Conservation (phyloP, 2,113 vertebrate genomes). For the Excalfactoria chinensis region DNA sequence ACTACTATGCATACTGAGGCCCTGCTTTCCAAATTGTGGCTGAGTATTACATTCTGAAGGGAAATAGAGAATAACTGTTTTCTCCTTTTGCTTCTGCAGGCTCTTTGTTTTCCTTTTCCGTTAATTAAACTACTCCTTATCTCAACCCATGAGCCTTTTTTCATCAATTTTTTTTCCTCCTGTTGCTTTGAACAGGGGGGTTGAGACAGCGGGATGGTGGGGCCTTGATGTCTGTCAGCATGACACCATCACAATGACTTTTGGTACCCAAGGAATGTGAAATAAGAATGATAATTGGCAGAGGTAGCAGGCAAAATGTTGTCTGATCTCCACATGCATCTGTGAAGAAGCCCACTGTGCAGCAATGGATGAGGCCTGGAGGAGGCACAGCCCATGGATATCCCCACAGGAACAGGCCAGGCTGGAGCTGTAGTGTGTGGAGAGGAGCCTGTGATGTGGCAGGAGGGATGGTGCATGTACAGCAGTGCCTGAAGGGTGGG, state of each 20-base stretch:
- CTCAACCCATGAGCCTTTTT: background rate
- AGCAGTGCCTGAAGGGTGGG: background rate
- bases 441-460: background rate
- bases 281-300: background rate
- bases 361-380: background rate
- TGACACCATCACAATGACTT: background rate
- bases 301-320: background rate
- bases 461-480: too few species aligned
- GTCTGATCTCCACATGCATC: background rate
- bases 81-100: background rate
- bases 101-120: background rate
- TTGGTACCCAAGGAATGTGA: background rate
- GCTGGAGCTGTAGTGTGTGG: background rate
- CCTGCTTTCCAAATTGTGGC: background rate
- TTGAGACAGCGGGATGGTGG: background rate
- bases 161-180: background rate
- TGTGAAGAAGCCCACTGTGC: too few species aligned
- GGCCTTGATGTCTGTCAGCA: background rate
- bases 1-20: background rate
- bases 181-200: background rate
- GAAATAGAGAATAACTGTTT: background rate
- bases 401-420: background rate
- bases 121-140: background rate
- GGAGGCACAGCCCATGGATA: background rate
- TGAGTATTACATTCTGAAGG: background rate